Conservation (phyloP, 2,113 vertebrate genomes). For the Hemibagrus wyckioides region DNA sequence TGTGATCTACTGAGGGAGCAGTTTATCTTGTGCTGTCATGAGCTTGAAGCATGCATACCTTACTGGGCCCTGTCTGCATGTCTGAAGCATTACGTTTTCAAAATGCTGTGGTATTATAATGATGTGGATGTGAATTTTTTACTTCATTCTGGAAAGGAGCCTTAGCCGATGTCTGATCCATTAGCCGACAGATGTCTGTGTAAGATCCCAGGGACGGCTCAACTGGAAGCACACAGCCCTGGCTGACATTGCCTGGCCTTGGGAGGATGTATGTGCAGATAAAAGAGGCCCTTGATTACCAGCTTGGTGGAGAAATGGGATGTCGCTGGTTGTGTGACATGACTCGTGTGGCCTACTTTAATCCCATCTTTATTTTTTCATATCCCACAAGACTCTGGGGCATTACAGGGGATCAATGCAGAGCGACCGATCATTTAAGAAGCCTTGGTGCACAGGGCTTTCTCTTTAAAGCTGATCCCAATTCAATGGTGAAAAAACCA, state of each 20-base stretch:
- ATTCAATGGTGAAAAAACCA: slow-evolving; percentile 35
- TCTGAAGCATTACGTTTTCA: not conserved
- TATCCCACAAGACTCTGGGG: slow-evolving; percentile 41
- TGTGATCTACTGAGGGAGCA: slow-evolving; percentile 38
- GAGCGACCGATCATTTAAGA: slow-evolving; percentile 40
- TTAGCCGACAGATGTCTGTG: slow-evolving; percentile 47
- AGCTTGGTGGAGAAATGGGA: slow-evolving; percentile 36
- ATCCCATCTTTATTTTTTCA: slow-evolving; percentile 48
- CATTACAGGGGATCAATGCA: slow-evolving; percentile 47
- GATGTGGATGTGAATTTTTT: slow-evolving; percentile 8
- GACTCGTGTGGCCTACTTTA: slow-evolving; percentile 38
- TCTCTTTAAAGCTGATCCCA: slow-evolving; percentile 40
- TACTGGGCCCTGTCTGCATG: slow-evolving; percentile 5
- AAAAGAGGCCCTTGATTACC: slow-evolving; percentile 34
- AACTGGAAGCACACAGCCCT: slow-evolving; percentile 40
- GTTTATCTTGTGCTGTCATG: slow-evolving; percentile 50
- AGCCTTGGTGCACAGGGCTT: slow-evolving; percentile 2
- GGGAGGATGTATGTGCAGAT: slow-evolving; percentile 38
- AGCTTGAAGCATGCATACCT: slow-evolving; percentile 17
- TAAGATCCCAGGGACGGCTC: slow-evolving; percentile 13
- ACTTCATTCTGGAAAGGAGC: not conserved
- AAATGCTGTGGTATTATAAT: slow-evolving; percentile 21
- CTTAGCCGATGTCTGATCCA: slow-evolving; percentile 28
- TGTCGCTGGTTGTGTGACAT: slow-evolving; percentile 40
- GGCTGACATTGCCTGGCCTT: slow-evolving; percentile 30